Base-by-base conservation (phyloP, 1,140 invertebrate species). In the Brachionus calyciflorus region DNA sequence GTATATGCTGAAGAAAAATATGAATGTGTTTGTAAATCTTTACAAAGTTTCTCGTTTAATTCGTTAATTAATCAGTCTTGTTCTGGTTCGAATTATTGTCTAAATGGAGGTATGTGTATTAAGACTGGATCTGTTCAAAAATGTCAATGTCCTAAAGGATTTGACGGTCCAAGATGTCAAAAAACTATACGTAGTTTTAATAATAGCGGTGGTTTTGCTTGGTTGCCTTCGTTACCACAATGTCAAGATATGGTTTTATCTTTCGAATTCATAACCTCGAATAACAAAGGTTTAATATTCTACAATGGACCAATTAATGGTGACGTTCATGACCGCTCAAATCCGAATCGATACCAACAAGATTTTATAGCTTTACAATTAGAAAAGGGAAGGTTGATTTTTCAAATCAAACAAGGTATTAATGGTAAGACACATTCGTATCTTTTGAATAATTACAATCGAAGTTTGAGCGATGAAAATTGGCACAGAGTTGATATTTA, bases 401-500 rank as follows among this genome's bases (percentile, higher is more conserved):
- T 98, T 1, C 87, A 96, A 0, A 90, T 98, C 70, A 93, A 98
- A 85, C 96, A 97, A 85, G 96, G 96, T 2, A 94, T 93, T 0
- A 94, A 94, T 57, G 94, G 92, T 0, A 84, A 96, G 76, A 92
- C 94, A 82, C 84, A 98, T 10, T 88, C 90, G 14, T 73, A 37
- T 41, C 7, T 73, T 3, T 24, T 73, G 7, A 55, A 73, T 33
- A 73, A 73, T 55, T 53, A 51, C 28, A 73, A 73, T 51, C 44
- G 26, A 17, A 40, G 2, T 49, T 33, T 73, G 3, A 41, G 40
- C 19, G 69, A 73, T 41, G 46, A 41, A 33, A 37, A 40, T 12
- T 98, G 95, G 95, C 95, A 98, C 85, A 88, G 92, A 77, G 87
- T 98, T 57, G 94, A 98, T 84, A 89, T 98, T 73, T 96, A 95